phyloP scores from a whole-genome alignment of 1,140 invertebrate species.

The Pygmarrhopalites habei region DNA sequence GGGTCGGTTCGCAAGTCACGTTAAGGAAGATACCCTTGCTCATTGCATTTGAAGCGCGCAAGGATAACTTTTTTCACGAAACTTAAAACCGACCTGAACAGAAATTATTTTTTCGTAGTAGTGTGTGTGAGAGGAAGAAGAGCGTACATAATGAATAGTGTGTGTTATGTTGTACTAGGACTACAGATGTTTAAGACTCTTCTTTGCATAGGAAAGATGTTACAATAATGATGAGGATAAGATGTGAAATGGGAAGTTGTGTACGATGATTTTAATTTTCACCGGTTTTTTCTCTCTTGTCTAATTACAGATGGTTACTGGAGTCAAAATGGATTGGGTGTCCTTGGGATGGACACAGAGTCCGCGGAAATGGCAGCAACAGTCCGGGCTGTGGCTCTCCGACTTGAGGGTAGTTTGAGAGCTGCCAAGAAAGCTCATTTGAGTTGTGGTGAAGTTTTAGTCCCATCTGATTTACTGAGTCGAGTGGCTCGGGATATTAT shows the following conservation, averaged over 20 bases:
- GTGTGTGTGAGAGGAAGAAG: too few relatives aligned
- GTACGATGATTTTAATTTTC: neutral
- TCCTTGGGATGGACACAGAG: slow-evolving; percentile 24
- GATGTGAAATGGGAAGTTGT: neutral
- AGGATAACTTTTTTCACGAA: too few relatives aligned
- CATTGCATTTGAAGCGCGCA: too few relatives aligned
- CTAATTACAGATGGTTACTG: slow-evolving; percentile 27
- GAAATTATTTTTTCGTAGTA: too few relatives aligned
- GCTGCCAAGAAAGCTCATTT: slow-evolving; percentile 68
- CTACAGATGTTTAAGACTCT: too few relatives aligned
- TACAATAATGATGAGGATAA: too few relatives aligned
- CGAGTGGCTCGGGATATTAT: slow-evolving; percentile 67
- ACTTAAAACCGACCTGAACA: too few relatives aligned
- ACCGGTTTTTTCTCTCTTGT: neutral
- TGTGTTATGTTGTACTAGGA: too few relatives aligned
- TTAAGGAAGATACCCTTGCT: too few relatives aligned
- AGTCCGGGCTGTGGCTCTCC: slow-evolving; percentile 53
- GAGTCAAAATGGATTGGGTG: slow-evolving; percentile 18
- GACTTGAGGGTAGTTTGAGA: slow-evolving; percentile 64
- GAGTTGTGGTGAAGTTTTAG: slow-evolving; percentile 67
- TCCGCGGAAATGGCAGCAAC: slow-evolving; percentile 36
- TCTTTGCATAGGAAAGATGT: too few relatives aligned
- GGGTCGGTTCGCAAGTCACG: too few relatives aligned
- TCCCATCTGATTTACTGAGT: slow-evolving; percentile 67
- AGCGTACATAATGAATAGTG: too few relatives aligned